Conservation (phyloP, 2,797 vertebrate genomes). For the Poeciliopsis gracilis region DNA sequence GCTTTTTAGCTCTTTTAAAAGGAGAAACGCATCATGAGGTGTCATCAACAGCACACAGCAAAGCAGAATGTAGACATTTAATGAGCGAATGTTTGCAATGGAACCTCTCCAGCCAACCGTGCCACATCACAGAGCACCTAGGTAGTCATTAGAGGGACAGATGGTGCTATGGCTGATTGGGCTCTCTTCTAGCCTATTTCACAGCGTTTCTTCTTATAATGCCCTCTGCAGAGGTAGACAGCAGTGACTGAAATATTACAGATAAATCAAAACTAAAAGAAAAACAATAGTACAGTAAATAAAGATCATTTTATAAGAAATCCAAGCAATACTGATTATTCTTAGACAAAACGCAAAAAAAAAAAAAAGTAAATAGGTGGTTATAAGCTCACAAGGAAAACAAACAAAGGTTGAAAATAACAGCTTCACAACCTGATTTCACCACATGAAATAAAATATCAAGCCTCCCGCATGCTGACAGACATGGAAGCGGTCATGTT, state of each 20-base stretch:
- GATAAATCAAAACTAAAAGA: constrained; percentile 17
- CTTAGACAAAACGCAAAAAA: constrained; percentile 13
- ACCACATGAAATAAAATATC: constrained; percentile 8
- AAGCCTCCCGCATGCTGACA: background rate
- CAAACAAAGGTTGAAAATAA: constrained; percentile 6
- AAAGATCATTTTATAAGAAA: constrained; percentile 35
- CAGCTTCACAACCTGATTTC: constrained; percentile 26
- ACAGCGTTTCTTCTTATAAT: constrained; percentile 68
- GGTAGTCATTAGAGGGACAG: constrained; percentile 81
- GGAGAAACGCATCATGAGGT: constrained; percentile 32
- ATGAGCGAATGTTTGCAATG: constrained; percentile 60
- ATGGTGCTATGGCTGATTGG: constrained; percentile 77
- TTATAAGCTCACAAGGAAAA: background rate
- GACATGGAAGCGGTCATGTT: constrained; percentile 1
- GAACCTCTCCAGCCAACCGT: constrained; percentile 65
- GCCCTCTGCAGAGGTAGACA: constrained; percentile 39
- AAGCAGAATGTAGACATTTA: constrained; percentile 46
- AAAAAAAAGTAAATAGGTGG: constrained; percentile 22
- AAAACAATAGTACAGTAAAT: constrained; percentile 6
- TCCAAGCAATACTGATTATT: background rate
- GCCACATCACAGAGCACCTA: constrained; percentile 69
- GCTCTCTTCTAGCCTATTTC: constrained; percentile 68
- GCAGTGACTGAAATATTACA: constrained; percentile 24
- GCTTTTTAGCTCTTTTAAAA: constrained; percentile 15
- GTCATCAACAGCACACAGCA: constrained; percentile 36